phyloP scores from a whole-genome alignment of 2,113 vertebrate genomes.

The Gallinago media region DNA sequence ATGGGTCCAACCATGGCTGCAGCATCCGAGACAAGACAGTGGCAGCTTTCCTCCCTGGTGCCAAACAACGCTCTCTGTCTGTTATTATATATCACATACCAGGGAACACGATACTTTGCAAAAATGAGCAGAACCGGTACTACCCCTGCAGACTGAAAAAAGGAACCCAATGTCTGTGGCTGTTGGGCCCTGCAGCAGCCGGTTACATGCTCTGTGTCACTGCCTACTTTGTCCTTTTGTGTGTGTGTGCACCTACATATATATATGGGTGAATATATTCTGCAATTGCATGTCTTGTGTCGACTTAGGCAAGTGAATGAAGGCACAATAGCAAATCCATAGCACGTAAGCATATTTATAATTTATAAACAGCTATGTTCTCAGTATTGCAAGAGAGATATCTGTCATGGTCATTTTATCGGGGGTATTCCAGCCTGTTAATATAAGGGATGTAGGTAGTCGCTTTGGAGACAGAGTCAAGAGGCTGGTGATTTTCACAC shows the following conservation, averaged over 20 bases:
- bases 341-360: not conserved
- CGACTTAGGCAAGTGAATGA: not conserved
- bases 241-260: not conserved
- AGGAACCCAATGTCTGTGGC: rapidly evolving
- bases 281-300: not conserved
- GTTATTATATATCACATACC: not conserved
- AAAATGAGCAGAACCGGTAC: not conserved
- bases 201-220: rapidly evolving
- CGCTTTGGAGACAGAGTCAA: not conserved
- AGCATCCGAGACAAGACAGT: not conserved
- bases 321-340: not conserved
- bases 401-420: not conserved
- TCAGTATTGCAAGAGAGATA: not conserved
- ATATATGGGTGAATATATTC: not conserved
- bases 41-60: not conserved
- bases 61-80: not conserved
- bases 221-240: not conserved
- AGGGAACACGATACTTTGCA: rapidly evolving
- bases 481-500: not conserved
- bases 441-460: not conserved
- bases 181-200: not conserved
- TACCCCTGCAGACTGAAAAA: not conserved
- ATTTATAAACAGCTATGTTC: not conserved
- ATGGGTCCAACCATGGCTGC: rapidly evolving
- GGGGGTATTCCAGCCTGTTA: not conserved